phyloP scores from a whole-genome alignment of 2,797 vertebrate genomes.

The Epinephelus awoara region DNA sequence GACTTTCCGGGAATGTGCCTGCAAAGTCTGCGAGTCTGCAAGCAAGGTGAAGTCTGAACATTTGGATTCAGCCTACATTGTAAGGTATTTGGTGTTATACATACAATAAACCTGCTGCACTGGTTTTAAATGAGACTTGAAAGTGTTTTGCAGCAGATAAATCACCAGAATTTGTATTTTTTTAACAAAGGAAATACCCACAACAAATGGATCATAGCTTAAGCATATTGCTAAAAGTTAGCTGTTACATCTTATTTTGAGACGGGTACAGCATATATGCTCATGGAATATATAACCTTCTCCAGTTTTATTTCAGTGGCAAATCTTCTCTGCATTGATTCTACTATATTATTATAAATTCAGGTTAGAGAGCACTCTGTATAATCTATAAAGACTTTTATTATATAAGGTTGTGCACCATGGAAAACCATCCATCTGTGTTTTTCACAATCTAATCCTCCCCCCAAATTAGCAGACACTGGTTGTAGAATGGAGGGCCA shows the following conservation, averaged over 20 bases:
- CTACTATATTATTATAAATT: neutral
- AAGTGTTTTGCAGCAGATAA: no score
- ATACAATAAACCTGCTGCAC: no score
- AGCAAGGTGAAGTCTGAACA: no score
- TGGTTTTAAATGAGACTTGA: no score
- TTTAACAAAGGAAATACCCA: neutral
- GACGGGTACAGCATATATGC: constrained; percentile 1
- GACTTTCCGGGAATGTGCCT: no score
- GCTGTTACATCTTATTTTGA: constrained; percentile 14
- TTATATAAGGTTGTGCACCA: constrained; percentile 1
- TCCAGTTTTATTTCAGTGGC: neutral
- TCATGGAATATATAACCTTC: neutral
- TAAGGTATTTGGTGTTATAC: no score
- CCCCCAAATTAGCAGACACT: neutral
- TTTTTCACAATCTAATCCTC: neutral
- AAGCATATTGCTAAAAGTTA: neutral
- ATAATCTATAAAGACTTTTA: constrained; percentile 1
- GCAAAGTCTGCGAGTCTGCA: no score
- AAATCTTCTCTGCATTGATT: constrained; percentile 7
- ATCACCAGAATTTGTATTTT: no score
- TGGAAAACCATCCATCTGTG: neutral
- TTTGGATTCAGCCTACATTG: no score
- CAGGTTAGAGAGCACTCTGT: neutral
- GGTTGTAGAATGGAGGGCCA: neutral
- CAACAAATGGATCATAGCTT: constrained; percentile 11